Conservation (phyloP, 2,888 invertebrate genomes). For the Erebia palarica region DNA sequence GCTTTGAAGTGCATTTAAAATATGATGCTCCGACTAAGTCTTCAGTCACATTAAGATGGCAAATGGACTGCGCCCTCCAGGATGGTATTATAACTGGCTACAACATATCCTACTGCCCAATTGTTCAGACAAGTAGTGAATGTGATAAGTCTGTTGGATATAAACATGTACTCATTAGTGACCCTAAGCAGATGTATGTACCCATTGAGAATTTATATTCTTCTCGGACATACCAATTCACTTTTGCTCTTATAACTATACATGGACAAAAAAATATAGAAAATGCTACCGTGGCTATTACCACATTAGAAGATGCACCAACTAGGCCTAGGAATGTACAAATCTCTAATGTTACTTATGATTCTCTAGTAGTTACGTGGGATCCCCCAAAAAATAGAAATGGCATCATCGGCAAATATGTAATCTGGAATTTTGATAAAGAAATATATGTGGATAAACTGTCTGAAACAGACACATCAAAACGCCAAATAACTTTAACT, state of each 20-base stretch:
- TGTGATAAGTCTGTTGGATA: slow-evolving; percentile 78
- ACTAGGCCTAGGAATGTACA: slow-evolving; percentile 82
- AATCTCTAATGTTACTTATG: slow-evolving; percentile 83
- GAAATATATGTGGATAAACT: slow-evolving; percentile 53
- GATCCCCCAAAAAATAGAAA: slow-evolving; percentile 86
- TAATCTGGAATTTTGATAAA: slow-evolving; percentile 76
- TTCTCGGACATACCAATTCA: slow-evolving; percentile 88
- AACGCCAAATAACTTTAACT: slow-evolving; percentile 55
- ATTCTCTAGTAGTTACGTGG: slow-evolving; percentile 86
- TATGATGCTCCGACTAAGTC: slow-evolving; percentile 67
- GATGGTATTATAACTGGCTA: slow-evolving; percentile 87
- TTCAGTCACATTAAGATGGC: slow-evolving; percentile 85
- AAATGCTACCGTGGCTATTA: slow-evolving; percentile 83
- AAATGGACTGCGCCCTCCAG: slow-evolving; percentile 88
- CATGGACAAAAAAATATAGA: slow-evolving; percentile 68
- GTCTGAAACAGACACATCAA: slow-evolving; percentile 54
- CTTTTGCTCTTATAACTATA: slow-evolving; percentile 83
- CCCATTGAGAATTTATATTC: slow-evolving; percentile 86
- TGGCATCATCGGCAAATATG: slow-evolving; percentile 87
- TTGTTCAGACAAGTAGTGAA: slow-evolving; percentile 74
- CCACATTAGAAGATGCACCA: slow-evolving; percentile 87
- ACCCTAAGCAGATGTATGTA: slow-evolving; percentile 78
- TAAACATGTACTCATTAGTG: slow-evolving; percentile 61
- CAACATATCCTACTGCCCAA: slow-evolving; percentile 88
- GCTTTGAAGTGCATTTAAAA: slow-evolving; percentile 67